A percentile compares a stretch with the other conserved stretches of the same genome.
Conservation (phyloP, 2,888 invertebrate genomes). For the Drosophila hamatofila region DNA sequence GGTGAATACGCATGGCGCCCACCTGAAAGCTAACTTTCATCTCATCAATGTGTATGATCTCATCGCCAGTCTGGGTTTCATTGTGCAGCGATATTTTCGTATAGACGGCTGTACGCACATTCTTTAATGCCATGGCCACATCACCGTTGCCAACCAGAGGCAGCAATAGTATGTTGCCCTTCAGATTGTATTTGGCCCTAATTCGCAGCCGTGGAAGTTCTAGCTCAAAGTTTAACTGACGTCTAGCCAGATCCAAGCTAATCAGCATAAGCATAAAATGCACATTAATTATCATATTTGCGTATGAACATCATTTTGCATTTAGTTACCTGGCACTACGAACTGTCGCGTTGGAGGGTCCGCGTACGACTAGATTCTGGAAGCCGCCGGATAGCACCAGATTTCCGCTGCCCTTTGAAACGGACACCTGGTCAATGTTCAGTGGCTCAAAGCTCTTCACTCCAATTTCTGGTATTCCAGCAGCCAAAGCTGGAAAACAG, state of each 20-base stretch:
- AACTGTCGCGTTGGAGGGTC: slow-evolving; percentile 87
- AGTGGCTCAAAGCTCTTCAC: slow-evolving; percentile 87
- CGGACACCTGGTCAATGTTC: slow-evolving; percentile 86
- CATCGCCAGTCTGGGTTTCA: slow-evolving; percentile 84
- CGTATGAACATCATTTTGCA: neutral
- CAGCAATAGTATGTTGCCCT: slow-evolving; percentile 87
- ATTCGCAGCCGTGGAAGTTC: slow-evolving; percentile 87
- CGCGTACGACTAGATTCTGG: slow-evolving; percentile 86
- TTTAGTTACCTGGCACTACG: slow-evolving; percentile 78
- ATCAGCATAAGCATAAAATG: slow-evolving; percentile 16
- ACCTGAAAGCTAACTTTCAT: slow-evolving; percentile 87
- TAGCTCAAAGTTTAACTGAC: slow-evolving; percentile 86
- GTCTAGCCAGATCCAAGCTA: slow-evolving; percentile 86
- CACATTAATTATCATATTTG: neutral
- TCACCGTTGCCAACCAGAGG: slow-evolving; percentile 87
- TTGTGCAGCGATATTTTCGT: slow-evolving; percentile 86
- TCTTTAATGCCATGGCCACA: slow-evolving; percentile 86
- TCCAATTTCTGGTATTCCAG: slow-evolving; percentile 87
- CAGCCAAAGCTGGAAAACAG: slow-evolving; percentile 87
- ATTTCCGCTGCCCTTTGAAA: slow-evolving; percentile 87
- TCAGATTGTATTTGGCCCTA: slow-evolving; percentile 87
- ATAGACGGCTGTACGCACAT: slow-evolving; percentile 86
- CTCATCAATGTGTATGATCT: slow-evolving; percentile 86
- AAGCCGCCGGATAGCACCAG: slow-evolving; percentile 87
- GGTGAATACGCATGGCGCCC: slow-evolving; percentile 86